These are phyloP conservation scores for Epicampocera succincta DNA, from an alignment of 2,888 invertebrate genomes.

Conservation along the genomic window DNA sequence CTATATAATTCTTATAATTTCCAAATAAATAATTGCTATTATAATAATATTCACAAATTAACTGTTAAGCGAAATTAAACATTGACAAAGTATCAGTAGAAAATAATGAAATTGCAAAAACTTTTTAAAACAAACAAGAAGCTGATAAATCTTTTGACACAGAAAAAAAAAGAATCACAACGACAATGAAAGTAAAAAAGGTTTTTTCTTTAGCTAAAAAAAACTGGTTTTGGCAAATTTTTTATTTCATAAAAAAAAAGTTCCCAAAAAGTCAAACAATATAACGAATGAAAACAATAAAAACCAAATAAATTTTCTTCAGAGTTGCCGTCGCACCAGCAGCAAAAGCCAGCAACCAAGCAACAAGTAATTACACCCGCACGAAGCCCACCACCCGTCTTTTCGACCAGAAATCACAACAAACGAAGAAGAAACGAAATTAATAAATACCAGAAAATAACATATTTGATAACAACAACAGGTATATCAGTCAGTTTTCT, in stretches of 20 bases:
- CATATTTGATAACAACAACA: conserved; percentile 39
- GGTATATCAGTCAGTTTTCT: conserved; percentile 27
- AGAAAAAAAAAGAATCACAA: conserved; percentile 34
- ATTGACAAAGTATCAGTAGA: conserved; percentile 50
- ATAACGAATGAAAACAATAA: conserved; percentile 25
- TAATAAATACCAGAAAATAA: conserved; percentile 45
- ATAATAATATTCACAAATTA: neutral
- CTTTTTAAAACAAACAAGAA: conserved; percentile 65
- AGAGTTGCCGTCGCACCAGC: conserved; percentile 29
- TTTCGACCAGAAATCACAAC: conserved; percentile 28
- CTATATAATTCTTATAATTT: no score
- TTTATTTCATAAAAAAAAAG: conserved; percentile 59
- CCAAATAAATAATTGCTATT: no score
- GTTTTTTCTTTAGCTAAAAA: conserved; percentile 34
- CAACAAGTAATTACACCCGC: conserved; percentile 57
- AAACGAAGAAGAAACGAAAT: conserved; percentile 11
- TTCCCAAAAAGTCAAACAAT: conserved; percentile 52
- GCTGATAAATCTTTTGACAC: conserved; percentile 69
- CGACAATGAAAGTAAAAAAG: conserved; percentile 41
- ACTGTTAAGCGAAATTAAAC: conserved; percentile 42
- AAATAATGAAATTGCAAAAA: conserved; percentile 60
- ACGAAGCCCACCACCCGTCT: conserved; percentile 15
- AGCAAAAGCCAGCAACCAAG: conserved; percentile 19
- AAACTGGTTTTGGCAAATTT: conserved; percentile 64
- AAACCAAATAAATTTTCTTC: conserved; percentile 48